phyloP scores from a whole-genome alignment of 2,113 vertebrate genomes.

The Malurus cyaneus region DNA sequence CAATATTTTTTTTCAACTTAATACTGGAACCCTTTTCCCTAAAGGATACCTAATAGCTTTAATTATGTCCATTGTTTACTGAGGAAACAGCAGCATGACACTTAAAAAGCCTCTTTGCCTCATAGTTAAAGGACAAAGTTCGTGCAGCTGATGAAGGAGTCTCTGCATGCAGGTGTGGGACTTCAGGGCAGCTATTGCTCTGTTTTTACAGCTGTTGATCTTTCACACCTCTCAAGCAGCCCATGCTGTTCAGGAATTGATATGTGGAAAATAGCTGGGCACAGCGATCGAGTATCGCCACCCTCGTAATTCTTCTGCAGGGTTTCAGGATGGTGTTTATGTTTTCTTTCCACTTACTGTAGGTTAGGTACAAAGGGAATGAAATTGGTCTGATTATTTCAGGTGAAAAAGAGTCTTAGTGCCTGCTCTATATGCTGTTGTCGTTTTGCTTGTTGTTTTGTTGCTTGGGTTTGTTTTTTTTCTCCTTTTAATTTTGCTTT shows the following conservation, averaged over 20 bases:
- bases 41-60: constrained; percentile 20
- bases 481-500: not conserved
- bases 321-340: not conserved
- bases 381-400: not conserved
- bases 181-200: not conserved
- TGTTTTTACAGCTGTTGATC: constrained; percentile 67
- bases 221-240: constrained; percentile 18
- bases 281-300: not conserved
- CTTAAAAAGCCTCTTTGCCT: constrained; percentile 8
- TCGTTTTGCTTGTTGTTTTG: not conserved
- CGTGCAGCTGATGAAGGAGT: not conserved
- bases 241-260: not conserved
- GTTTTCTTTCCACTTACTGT: not conserved
- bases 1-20: not conserved
- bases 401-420: not conserved
- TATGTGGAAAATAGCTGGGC: constrained; percentile 1
- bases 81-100: constrained; percentile 43
- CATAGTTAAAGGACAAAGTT: constrained; percentile 31
- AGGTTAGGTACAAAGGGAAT: not conserved
- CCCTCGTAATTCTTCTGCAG: not conserved
- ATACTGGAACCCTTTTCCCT: not conserved
- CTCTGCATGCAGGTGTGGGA: constrained; percentile 18
- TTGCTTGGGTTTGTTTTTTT: accelerated
- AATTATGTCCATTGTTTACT: constrained; percentile 65
- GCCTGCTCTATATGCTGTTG: not conserved